Evolutionary conservation across 1,140 invertebrate species (phyloP).

Genomic region (Venturia canescens): DNA sequence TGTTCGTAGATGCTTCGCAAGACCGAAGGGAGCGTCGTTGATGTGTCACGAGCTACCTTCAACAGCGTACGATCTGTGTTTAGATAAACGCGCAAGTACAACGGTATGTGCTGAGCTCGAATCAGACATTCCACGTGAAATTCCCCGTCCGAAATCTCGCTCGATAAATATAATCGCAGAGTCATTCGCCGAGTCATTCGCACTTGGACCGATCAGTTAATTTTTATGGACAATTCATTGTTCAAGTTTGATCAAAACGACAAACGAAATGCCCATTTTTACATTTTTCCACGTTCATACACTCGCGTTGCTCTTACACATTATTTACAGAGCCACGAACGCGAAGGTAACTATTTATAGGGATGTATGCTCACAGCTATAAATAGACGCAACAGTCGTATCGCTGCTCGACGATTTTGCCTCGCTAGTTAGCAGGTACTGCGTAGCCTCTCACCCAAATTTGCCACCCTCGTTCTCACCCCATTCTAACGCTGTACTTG

Average conservation of each 20-base stretch:
- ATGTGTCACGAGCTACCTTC: constrained; percentile 1
- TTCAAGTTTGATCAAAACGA: too few relatives aligned
- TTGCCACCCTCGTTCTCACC: constrained; percentile 3
- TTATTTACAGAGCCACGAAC: too few relatives aligned
- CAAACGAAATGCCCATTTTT: too few relatives aligned
- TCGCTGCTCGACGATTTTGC: neutral
- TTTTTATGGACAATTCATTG: too few relatives aligned
- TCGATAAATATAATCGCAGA: too few relatives aligned
- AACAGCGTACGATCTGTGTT: constrained; percentile 20
- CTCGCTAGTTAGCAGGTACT: constrained; percentile 20
- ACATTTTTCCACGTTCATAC: too few relatives aligned
- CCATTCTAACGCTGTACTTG: constrained; percentile 10
- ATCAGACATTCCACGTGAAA: too few relatives aligned
- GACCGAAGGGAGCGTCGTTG: constrained; percentile 8
- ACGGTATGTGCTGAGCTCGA: neutral
- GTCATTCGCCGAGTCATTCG: too few relatives aligned
- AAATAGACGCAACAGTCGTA: neutral
- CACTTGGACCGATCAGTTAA: too few relatives aligned
- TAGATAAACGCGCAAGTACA: too few relatives aligned
- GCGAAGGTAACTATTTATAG: neutral
- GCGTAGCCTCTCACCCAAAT: constrained; percentile 5
- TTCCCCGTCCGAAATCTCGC: too few relatives aligned
- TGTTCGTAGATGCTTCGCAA: constrained; percentile 17
- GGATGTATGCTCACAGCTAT: neutral
- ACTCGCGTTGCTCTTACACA: too few relatives aligned